These are phyloP conservation scores for Hyppa rectilinea DNA, from an alignment of 2,888 invertebrate genomes.

Conservation along the genomic window DNA sequence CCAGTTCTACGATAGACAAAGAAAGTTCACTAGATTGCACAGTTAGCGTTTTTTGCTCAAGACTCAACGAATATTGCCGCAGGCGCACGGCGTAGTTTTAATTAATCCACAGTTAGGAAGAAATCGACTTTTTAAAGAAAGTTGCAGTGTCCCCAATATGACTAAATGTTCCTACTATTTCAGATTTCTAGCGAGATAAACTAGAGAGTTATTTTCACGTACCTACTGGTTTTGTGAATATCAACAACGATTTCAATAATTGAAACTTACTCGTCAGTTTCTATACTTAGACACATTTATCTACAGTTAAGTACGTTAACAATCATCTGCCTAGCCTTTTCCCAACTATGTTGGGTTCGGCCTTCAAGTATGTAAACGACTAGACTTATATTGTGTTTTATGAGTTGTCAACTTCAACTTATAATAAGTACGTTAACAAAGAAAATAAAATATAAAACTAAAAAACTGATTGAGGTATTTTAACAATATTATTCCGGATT, in stretches of 20 bases:
- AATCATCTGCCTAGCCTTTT: too few species aligned
- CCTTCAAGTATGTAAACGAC: too few species aligned
- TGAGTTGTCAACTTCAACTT: too few species aligned
- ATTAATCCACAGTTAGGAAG: conserved; percentile 43
- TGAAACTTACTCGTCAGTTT: background rate
- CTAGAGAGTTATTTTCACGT: background rate
- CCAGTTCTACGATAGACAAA: conserved; percentile 38
- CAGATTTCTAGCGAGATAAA: background rate
- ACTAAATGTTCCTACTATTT: conserved; percentile 14
- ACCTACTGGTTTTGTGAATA: background rate
- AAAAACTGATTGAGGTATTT: background rate
- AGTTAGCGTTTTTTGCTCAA: conserved; percentile 35
- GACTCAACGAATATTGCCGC: conserved; percentile 36
- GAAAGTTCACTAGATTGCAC: conserved; percentile 41
- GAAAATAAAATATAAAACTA: background rate
- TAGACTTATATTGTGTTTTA: too few species aligned
- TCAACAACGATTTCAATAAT: background rate
- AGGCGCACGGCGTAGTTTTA: conserved; percentile 53
- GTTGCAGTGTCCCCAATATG: conserved; percentile 8
- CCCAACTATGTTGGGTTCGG: too few species aligned
- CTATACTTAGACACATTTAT: background rate
- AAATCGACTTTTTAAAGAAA: conserved; percentile 40
- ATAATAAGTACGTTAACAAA: background rate
- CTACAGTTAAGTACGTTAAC: background rate
- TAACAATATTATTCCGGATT: background rate